phyloP scores from a whole-genome alignment of 2,113 vertebrate species.

The Larimichthys polyactis region DNA sequence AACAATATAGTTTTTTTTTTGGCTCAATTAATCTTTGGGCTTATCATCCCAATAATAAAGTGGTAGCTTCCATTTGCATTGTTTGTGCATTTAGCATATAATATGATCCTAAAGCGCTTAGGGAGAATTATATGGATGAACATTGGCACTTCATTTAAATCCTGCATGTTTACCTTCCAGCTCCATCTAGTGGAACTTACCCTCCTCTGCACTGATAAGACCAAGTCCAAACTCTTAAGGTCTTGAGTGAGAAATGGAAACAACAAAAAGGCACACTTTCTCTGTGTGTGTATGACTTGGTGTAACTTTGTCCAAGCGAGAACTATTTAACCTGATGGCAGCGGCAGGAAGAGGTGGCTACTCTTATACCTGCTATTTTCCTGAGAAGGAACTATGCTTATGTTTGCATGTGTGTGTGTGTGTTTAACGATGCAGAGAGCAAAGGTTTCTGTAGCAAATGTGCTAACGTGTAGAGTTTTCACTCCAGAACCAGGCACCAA shows the following conservation, averaged over 20 bases:
- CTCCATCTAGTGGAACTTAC: slow-evolving; percentile 50
- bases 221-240: not conserved
- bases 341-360: slow-evolving; percentile 9
- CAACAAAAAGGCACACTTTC: slow-evolving; percentile 35
- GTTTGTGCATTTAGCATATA: slow-evolving; percentile 72
- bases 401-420: slow-evolving; percentile 2
- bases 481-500: slow-evolving; percentile 66
- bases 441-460: slow-evolving; percentile 43
- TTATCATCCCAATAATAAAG: slow-evolving; percentile 35
- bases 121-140: slow-evolving; percentile 26
- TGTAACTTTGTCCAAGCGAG: slow-evolving; percentile 5
- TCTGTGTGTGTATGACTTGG: slow-evolving; percentile 9
- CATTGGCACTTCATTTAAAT: slow-evolving; percentile 34
- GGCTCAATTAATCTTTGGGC: slow-evolving; percentile 65
- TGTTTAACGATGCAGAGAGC: slow-evolving; percentile 19
- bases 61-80: slow-evolving; percentile 79
- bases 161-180: slow-evolving; percentile 24
- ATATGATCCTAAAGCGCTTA: slow-evolving; percentile 31
- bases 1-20: slow-evolving; percentile 57
- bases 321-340: not conserved
- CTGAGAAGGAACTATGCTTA: slow-evolving; percentile 10
- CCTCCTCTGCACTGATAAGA: slow-evolving; percentile 6
- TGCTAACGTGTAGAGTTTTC: slow-evolving; percentile 28
- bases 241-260: slow-evolving; percentile 3
- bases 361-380: slow-evolving; percentile 25